Conservation (phyloP, 1,140 invertebrate genomes). For the Potamilus streckersoni region DNA sequence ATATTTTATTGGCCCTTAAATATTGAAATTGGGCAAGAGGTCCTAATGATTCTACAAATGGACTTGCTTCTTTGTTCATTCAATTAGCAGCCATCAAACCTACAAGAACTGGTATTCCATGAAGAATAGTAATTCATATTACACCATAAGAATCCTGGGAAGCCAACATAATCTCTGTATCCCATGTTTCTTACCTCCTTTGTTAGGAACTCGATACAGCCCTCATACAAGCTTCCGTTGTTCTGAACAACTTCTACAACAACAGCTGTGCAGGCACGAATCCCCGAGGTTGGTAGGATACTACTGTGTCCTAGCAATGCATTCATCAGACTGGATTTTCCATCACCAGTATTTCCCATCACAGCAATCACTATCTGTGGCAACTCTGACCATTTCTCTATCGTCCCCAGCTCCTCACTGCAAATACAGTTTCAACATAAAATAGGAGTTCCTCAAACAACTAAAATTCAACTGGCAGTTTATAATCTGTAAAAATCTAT, state of each 20-base stretch:
- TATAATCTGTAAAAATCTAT: no score
- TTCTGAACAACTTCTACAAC: conserved; percentile 47
- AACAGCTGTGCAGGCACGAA: conserved; percentile 52
- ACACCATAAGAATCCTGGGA: no score
- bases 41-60: no score
- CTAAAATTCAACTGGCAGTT: no score
- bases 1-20: no score
- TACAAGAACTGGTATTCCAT: no score
- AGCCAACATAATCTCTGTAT: no score
- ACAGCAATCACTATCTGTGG: conserved; percentile 48
- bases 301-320: conserved; percentile 44
- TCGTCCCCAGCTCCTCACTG: conserved; percentile 33
- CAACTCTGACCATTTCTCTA: conserved; percentile 29
- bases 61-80: no score
- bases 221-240: conserved; percentile 34
- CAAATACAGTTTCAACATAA: not conserved
- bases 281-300: conserved; percentile 49
- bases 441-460: no score
- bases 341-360: conserved; percentile 47
- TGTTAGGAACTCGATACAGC: conserved; percentile 47
- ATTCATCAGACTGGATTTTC: conserved; percentile 53
- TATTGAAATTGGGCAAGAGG: no score
- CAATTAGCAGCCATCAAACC: no score
- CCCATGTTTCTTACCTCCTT: conserved; percentile 15
- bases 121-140: no score